Percentiles rank a stretch among this genome's conserved stretches.
These are phyloP conservation scores for Phragmatobia fuliginosa DNA, from an alignment of 2,888 invertebrate species.

Conservation along the genomic window DNA sequence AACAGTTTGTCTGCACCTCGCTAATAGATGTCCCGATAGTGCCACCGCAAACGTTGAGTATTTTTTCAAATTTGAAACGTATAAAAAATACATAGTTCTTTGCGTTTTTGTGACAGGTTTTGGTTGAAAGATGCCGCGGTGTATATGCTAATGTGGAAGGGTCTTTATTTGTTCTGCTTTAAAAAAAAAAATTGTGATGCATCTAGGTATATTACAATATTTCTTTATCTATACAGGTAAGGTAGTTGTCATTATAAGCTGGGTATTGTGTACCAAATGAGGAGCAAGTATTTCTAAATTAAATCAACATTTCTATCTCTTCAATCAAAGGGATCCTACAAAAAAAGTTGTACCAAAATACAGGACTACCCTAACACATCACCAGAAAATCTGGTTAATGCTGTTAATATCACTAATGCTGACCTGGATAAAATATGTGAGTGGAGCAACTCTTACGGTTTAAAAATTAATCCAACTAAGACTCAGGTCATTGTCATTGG, in stretches of 20 bases:
- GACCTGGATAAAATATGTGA: no score
- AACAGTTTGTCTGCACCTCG: conserved; percentile 74
- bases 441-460: no score
- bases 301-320: no score
- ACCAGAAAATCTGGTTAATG: no score
- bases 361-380: no score
- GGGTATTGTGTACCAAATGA: no score
- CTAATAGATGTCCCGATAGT: conserved; percentile 81
- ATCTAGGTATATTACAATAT: background rate
- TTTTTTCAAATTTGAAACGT: conserved; percentile 59
- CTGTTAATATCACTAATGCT: no score
- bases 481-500: no score
- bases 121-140: conserved; percentile 39
- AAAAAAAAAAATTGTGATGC: background rate
- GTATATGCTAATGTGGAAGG: conserved; percentile 50
- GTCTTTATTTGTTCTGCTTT: conserved; percentile 45
- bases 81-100: conserved; percentile 37
- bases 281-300: no score
- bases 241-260: background rate
- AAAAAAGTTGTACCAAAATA: no score
- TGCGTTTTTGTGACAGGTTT: conserved; percentile 38
- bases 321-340: no score
- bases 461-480: no score
- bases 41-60: conserved; percentile 50
- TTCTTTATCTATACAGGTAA: background rate